These are phyloP conservation scores for Prionailurus bengalensis DNA, from an alignment of 2,113 vertebrate genomes.

Conservation along the genomic window DNA sequence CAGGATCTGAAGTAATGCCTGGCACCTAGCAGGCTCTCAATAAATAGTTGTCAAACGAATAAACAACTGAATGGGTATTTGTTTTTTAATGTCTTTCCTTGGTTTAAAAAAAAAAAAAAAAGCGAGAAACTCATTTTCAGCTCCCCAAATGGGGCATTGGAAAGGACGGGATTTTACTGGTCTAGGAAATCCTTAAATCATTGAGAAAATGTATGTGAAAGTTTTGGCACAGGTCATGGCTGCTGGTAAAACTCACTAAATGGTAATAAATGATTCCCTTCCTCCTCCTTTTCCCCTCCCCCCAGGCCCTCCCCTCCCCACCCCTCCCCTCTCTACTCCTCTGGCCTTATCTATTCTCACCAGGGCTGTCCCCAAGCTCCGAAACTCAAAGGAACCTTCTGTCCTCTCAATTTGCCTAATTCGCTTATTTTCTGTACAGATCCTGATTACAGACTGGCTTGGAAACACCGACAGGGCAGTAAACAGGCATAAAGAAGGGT, in stretches of 20 bases:
- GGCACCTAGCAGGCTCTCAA: background rate
- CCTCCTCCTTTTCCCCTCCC: background rate
- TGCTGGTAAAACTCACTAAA: background rate
- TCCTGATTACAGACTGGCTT: background rate
- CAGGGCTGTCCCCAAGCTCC: background rate
- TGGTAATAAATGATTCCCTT: no score
- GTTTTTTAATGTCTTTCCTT: background rate
- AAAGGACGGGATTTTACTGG: background rate
- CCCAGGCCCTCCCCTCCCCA: no score
- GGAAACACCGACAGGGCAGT: background rate
- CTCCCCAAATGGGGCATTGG: background rate
- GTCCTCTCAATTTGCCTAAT: background rate
- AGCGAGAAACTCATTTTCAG: background rate
- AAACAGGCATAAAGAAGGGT: background rate
- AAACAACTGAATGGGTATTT: background rate
- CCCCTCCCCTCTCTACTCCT: no score
- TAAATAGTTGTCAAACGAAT: background rate
- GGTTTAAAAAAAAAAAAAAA: background rate
- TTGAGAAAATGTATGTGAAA: background rate
- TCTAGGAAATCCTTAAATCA: background rate
- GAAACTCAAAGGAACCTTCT: background rate
- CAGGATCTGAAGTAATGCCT: background rate
- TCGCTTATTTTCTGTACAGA: conserved; percentile 15
- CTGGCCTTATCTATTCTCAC: background rate
- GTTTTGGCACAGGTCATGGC: background rate